Conservation (phyloP, 2,113 vertebrate species). For the Oostethus manadensis region DNA sequence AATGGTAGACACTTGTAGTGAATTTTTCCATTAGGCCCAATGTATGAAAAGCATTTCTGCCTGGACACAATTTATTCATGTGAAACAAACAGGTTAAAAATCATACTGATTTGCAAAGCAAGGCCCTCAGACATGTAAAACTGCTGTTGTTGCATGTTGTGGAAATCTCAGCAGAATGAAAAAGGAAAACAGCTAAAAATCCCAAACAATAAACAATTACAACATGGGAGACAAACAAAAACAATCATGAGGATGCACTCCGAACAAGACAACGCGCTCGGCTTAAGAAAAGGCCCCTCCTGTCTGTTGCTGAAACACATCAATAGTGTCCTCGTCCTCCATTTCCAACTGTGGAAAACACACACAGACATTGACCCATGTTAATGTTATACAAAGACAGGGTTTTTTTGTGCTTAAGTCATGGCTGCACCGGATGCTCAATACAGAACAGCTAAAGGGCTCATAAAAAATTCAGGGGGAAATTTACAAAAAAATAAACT, state of each 20-base stretch:
- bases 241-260: slow-evolving; percentile 36
- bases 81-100: slow-evolving; percentile 27
- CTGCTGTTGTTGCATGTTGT: slow-evolving; percentile 8
- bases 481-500: too few species aligned
- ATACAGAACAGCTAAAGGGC: too few species aligned
- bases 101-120: slow-evolving; percentile 33
- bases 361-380: slow-evolving; percentile 6
- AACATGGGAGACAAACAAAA: slow-evolving; percentile 20
- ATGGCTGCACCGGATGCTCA: too few species aligned
- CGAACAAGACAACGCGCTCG: slow-evolving; percentile 22
- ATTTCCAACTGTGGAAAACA: slow-evolving; percentile 68
- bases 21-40: slow-evolving; percentile 9
- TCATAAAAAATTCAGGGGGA: too few species aligned
- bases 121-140: slow-evolving; percentile 12
- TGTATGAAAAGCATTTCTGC: slow-evolving; percentile 21
- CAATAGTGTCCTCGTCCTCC: slow-evolving; percentile 78
- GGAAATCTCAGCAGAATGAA: slow-evolving; percentile 21
- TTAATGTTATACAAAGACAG: neutral
- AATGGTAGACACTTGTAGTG: neutral
- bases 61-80: slow-evolving; percentile 19
- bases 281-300: slow-evolving; percentile 62
- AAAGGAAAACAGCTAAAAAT: slow-evolving; percentile 14
- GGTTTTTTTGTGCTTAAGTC: too few species aligned
- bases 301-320: slow-evolving; percentile 78
- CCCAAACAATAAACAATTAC: slow-evolving; percentile 28